Evolutionary conservation across 2,888 invertebrate genomes (phyloP).

Genomic region (Microctonus aethiopoides): DNA sequence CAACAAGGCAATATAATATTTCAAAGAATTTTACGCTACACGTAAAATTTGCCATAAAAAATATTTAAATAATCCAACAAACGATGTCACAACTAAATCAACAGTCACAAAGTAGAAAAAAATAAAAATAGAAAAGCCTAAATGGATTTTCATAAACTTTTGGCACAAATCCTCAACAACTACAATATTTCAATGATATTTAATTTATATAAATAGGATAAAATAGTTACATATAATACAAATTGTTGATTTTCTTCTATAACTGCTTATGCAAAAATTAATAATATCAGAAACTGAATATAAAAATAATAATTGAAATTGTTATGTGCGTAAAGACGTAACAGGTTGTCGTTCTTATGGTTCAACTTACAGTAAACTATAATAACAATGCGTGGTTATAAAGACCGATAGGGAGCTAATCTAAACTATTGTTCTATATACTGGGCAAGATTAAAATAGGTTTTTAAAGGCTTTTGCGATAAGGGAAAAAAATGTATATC

Average conservation of each 20-base stretch:
- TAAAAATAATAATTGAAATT: background rate
- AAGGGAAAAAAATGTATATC: background rate
- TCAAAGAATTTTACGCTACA: background rate
- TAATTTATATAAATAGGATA: background rate
- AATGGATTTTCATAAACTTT: background rate
- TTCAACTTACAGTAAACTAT: conserved; percentile 1
- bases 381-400: background rate
- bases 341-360: conserved; percentile 8
- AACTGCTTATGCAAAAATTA: background rate
- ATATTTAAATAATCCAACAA: background rate
- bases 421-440: conserved; percentile 18
- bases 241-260: background rate
- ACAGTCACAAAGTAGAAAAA: background rate
- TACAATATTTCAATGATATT: background rate
- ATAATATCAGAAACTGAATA: background rate
- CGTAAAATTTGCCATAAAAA: background rate
- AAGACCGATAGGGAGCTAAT: conserved; percentile 8
- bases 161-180: background rate
- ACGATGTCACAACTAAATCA: background rate
- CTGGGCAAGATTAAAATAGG: conserved; percentile 6
- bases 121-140: background rate
- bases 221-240: background rate
- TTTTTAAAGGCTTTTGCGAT: background rate
- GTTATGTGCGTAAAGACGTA: background rate
- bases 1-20: background rate